Conservation (phyloP, 92 coral and sea anemone genomes). For the Porites cylindrica region DNA sequence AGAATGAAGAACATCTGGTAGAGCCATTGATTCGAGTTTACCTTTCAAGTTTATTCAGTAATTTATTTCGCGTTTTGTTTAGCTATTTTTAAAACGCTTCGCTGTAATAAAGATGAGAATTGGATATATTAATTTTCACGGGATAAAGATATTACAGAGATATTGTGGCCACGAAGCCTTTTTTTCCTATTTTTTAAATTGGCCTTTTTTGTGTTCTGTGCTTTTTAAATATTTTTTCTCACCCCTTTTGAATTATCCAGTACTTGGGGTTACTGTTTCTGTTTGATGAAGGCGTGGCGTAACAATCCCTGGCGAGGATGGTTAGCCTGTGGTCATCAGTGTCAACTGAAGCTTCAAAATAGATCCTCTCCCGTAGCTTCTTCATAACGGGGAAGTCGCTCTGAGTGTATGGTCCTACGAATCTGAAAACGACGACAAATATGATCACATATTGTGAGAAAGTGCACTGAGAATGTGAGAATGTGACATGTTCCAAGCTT, state of each 20-base stretch:
- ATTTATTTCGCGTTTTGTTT: too few relatives aligned
- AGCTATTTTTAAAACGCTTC: too few relatives aligned
- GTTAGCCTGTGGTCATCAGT: slow-evolving; percentile 55
- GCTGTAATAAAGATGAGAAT: too few relatives aligned
- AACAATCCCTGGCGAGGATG: slow-evolving; percentile 62
- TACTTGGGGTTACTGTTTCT: slow-evolving; percentile 62
- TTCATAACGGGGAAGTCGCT: slow-evolving; percentile 59
- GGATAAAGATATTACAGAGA: too few relatives aligned
- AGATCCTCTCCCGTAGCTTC: slow-evolving; percentile 56
- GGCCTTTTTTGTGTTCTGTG: too few relatives aligned
- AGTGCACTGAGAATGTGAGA: not conserved
- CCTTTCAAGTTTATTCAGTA: too few relatives aligned
- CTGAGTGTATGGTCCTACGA: slow-evolving; percentile 35
- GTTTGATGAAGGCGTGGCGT: slow-evolving; percentile 66
- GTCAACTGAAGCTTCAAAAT: slow-evolving; percentile 67
- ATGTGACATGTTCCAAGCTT: too few relatives aligned
- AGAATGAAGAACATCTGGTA: too few relatives aligned
- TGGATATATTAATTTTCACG: too few relatives aligned
- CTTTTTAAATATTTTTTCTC: not conserved
- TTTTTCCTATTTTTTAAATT: not conserved
- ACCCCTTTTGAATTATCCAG: slow-evolving; percentile 67
- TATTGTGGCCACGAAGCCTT: not conserved
- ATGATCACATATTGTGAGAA: too few relatives aligned
- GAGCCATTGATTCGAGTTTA: too few relatives aligned
- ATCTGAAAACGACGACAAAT: slow-evolving; percentile 5